Base-by-base conservation (phyloP, 2,797 vertebrate genomes). In the Sebastes oblongus region DNA sequence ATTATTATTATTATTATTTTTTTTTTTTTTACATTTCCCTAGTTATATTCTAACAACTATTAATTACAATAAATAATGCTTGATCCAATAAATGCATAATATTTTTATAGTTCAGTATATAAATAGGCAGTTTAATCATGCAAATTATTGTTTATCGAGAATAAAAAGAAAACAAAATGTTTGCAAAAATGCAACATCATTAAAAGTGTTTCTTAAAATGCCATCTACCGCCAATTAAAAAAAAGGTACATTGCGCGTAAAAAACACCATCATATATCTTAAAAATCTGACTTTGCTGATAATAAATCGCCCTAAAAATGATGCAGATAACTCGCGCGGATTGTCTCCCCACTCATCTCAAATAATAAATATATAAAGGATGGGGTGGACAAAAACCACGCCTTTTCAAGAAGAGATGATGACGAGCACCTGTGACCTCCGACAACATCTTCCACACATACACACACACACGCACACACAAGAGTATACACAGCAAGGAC, bases 351-450 rank as follows among this genome's bases (percentile, higher is more conserved):
- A 80, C 87, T 86, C 86, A 52, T 90, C 85, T 78, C 74, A 89
- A 83, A 94, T 92, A 94, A 39, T 39, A 39, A 91, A 95, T 93
- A 91, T 93, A 93, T 93, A 93, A 94, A 91, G 84, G 87, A 87
- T 85, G 92, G 92, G 88, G 86, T 92, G 93, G 92, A 93, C 89
- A 93, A 94, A 92, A 96, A 96, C 94, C 96, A 95, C 95, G 95
- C 95, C 96, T 96, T 95, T 95, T 91, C 39, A 39, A 39, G 39
- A 93, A 82, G 91, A 93, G 93, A 94, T 93, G 92, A 92, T 94
- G 95, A 96, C 94, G 94, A 95, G 92, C 94, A 95, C 95, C 95
- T 95, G 94, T 96, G 96, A 96, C 94, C 95, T 39, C 92, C 87
- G 86, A 86, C 90, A 92, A 88, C 91, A 92, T 91, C 86, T 87